These are phyloP conservation scores for Psilanteris sp. DNA, from an alignment of 1,140 invertebrate genomes.

Conservation along the genomic window DNA sequence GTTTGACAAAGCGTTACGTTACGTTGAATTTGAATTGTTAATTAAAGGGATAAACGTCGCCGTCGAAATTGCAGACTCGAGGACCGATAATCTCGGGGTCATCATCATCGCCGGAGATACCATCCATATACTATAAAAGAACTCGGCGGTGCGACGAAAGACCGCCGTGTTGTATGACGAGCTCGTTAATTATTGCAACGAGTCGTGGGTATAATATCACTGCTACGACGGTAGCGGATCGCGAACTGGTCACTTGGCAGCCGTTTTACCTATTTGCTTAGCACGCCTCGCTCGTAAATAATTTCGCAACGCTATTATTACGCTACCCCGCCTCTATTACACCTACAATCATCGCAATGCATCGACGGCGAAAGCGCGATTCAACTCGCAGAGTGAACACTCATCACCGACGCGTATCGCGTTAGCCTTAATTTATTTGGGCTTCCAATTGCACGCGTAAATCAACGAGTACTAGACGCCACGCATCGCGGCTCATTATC, in stretches of 20 bases:
- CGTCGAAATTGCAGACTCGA: no score
- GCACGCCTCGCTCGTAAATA: slow-evolving; percentile 72
- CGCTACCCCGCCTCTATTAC: slow-evolving; percentile 68
- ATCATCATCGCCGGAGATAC: no score
- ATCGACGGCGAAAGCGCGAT: slow-evolving; percentile 45
- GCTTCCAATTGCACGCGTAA: slow-evolving; percentile 57
- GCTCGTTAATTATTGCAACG: slow-evolving; percentile 79
- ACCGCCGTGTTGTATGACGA: slow-evolving; percentile 64
- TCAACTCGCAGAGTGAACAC: slow-evolving; percentile 46
- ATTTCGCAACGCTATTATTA: slow-evolving; percentile 72
- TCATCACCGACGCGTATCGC: slow-evolving; percentile 54
- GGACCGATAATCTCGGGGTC: no score
- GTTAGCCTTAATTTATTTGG: slow-evolving; percentile 62
- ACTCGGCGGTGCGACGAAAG: slow-evolving; percentile 40
- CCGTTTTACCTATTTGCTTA: slow-evolving; percentile 77
- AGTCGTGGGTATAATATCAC: slow-evolving; percentile 72
- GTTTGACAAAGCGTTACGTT: no score
- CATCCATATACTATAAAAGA: no score
- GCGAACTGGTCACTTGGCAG: slow-evolving; percentile 73
- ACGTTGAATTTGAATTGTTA: no score
- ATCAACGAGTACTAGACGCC: slow-evolving; percentile 42
- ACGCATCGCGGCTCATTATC: slow-evolving; percentile 37
- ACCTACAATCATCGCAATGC: slow-evolving; percentile 63
- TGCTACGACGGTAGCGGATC: slow-evolving; percentile 65
- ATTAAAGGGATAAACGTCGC: no score